A percentile compares a stretch with the other conserved stretches of the same genome.
phyloP scores from a whole-genome alignment of 2,888 invertebrate genomes.

The Andrena camellia region DNA sequence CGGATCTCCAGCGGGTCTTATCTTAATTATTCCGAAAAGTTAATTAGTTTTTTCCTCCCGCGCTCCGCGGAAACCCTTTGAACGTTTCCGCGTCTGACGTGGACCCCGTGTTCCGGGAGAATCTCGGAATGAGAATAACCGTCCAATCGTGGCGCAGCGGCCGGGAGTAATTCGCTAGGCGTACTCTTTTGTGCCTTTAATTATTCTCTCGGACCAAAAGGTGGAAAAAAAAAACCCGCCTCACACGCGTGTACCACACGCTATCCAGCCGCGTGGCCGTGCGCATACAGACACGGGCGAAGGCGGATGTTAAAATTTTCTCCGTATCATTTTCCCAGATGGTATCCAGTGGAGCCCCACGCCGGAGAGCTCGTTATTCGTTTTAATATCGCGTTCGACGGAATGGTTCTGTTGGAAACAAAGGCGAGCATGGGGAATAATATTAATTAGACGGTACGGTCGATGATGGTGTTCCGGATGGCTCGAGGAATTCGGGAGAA shows the following conservation, averaged over 20 bases:
- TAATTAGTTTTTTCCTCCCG: constrained; percentile 83
- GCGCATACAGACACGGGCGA: constrained; percentile 33
- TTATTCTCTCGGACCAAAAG: constrained; percentile 72
- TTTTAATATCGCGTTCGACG: constrained; percentile 49
- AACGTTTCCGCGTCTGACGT: constrained; percentile 77
- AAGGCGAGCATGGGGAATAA: constrained; percentile 17
- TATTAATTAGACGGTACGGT: constrained; percentile 49
- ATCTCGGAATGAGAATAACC: constrained; percentile 77
- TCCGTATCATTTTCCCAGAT: constrained; percentile 68
- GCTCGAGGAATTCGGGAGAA: constrained; percentile 10
- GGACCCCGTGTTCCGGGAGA: constrained; percentile 76
- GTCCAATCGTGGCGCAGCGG: constrained; percentile 75
- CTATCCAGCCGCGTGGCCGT: constrained; percentile 43
- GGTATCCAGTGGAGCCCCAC: constrained; percentile 53
- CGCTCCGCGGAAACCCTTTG: constrained; percentile 76
- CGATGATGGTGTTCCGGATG: constrained; percentile 12
- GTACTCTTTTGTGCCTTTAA: constrained; percentile 76
- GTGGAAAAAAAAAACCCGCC: constrained; percentile 60
- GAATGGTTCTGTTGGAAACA: constrained; percentile 30
- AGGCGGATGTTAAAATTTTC: constrained; percentile 63
- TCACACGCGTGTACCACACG: constrained; percentile 59
- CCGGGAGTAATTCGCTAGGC: constrained; percentile 73
- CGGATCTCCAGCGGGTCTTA: constrained; percentile 79
- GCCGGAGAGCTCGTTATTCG: constrained; percentile 54
- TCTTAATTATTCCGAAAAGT: constrained; percentile 84